Conservation (phyloP, 1,140 invertebrate species). For the Orius insidiosus region DNA sequence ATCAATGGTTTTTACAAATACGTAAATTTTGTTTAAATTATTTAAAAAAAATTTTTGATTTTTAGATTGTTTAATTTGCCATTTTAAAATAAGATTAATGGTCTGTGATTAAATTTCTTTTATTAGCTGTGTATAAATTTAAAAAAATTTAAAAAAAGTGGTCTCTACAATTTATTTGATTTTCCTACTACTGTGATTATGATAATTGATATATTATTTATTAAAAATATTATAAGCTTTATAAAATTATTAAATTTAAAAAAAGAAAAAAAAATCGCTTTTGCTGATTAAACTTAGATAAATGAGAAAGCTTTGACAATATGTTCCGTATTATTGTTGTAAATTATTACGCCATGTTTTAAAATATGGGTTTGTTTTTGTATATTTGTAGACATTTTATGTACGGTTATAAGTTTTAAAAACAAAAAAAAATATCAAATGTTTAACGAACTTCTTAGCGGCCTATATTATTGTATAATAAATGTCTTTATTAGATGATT, state of each 20-base stretch:
- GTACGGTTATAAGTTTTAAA: constrained; percentile 12
- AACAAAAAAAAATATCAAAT: no score
- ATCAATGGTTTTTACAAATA: not conserved
- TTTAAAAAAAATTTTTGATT: not conserved
- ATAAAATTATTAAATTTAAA: constrained; percentile 7
- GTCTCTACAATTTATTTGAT: constrained; percentile 7
- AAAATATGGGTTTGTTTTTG: constrained; percentile 6
- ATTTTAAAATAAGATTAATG: not conserved
- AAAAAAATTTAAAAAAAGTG: constrained; percentile 4
- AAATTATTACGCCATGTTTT: constrained; percentile 7
- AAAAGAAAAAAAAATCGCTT: constrained; percentile 8
- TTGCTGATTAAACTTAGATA: constrained; percentile 9
- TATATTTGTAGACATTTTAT: constrained; percentile 14
- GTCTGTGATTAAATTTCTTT: constrained; percentile 2
- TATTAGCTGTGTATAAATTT: constrained; percentile 3
- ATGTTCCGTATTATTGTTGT: constrained; percentile 14
- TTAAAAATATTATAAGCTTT: constrained; percentile 8
- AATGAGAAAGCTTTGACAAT: constrained; percentile 14
- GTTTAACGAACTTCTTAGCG: constrained; percentile 16
- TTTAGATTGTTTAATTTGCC: not conserved
- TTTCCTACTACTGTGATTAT: constrained; percentile 14
- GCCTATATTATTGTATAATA: constrained; percentile 16
- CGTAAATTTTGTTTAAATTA: not conserved
- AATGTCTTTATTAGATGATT: constrained; percentile 15
- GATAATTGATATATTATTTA: constrained; percentile 2